Conservation (phyloP, 2,113 vertebrate species). For the Ovis aries region ARS-UI_Ramb_v3.0 NC_056056.1:141124001-141124500, state of each 20-base stretch:
- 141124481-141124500: neutral
- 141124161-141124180: neutral
- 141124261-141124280: neutral
- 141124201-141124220: neutral
- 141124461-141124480: neutral
- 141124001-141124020: neutral
- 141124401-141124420: neutral
- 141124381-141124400: neutral
- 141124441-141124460: neutral
- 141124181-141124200: neutral
- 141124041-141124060: neutral
- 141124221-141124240: neutral
- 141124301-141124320: neutral
- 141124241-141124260: neutral
- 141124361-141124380: neutral
- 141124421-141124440: neutral
- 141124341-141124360: neutral
- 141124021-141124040: neutral
- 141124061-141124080: neutral
- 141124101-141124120: neutral
- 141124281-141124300: neutral
- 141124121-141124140: neutral
- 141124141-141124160: neutral
- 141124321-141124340: neutral
- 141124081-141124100: neutral